These are phyloP conservation scores for Teleogryllus occipitalis DNA, from an alignment of 1,140 invertebrate species.

Conservation along the genomic window DNA sequence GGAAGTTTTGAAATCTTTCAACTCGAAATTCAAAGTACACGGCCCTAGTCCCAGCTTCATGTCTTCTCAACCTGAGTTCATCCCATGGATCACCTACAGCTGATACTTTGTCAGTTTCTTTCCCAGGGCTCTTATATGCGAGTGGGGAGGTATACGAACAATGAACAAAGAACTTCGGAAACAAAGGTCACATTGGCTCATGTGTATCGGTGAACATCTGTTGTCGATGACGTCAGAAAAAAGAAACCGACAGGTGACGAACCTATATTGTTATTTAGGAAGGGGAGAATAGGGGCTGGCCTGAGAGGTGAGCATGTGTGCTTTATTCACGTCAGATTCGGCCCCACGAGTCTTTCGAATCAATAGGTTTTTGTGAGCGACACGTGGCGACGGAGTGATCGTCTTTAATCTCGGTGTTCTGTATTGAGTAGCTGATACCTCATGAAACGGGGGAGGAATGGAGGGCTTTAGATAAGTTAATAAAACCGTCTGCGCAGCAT, in stretches of 20 bases:
- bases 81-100: no score
- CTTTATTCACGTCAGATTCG: not conserved
- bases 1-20: no score
- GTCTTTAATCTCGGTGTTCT: not conserved
- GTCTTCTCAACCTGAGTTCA: no score
- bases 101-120: not conserved
- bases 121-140: not conserved
- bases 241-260: not conserved
- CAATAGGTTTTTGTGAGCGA: not conserved
- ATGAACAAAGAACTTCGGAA: not conserved
- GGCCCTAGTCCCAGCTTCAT: no score
- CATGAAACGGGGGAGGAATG: not conserved
- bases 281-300: not conserved
- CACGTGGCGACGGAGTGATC: not conserved
- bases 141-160: not conserved
- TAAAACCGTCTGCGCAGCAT: not conserved
- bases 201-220: not conserved
- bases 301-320: not conserved
- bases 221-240: not conserved
- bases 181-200: not conserved
- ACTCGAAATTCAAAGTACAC: no score
- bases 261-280: not conserved
- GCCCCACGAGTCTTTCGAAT: not conserved
- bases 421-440: not conserved
- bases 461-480: not conserved